Evolutionary conservation across 1,140 invertebrate species (phyloP), one percentile per base, ranked within the genome.

Genomic region (Aphelenchoides fujianensis): DNA sequence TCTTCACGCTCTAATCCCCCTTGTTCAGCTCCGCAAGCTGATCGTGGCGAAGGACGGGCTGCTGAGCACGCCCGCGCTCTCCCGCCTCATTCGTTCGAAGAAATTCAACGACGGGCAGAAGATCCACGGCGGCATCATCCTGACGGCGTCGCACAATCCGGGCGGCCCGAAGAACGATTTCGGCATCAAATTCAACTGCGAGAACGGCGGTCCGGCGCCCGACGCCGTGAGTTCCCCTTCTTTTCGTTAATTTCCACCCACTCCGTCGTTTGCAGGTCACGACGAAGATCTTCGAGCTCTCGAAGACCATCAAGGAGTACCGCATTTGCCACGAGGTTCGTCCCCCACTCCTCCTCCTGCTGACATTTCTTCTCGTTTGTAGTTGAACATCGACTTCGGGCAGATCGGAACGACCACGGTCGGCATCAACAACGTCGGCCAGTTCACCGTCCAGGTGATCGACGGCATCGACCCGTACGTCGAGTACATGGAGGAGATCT

Each of bases 61-160:
- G 69, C 87, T 98, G 3, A 97, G 95, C 31, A 98, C 96, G 7
- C 96, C 96, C 30, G 94, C 95, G 27, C 92, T 97, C 0, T 98
- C 96, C 0, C 90, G 90, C 80, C 87, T 97, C 35, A 98, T 98
- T 82, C 89, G 95, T 12, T 69, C 74, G 52, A 62, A 66, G 3
- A 73, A 73, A n/a, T 37, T 48, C 9, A 67, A 69, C 37, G 36
- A 37, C 31, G 76, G 76, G 7, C 36, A 68, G 32, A 31, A 61
- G 34, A 84, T 92, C 36, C 76, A 85, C 88, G 94, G 95, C 79
- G 97, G 95, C 28, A 97, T 99, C 81, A 91, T 99, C 23, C 86
- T 98, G 19, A 99, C 97, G 23, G 97, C 97, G 0, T 97, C 94
- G 61, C 97, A 99, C 85, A 99, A 99, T 88, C 96, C 97, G 30